A percentile compares a stretch with the other conserved stretches of the same genome.
These are phyloP conservation scores for Cremastobaeus sp. DNA, from an alignment of 2,888 invertebrate species.

Conservation along the genomic window DNA sequence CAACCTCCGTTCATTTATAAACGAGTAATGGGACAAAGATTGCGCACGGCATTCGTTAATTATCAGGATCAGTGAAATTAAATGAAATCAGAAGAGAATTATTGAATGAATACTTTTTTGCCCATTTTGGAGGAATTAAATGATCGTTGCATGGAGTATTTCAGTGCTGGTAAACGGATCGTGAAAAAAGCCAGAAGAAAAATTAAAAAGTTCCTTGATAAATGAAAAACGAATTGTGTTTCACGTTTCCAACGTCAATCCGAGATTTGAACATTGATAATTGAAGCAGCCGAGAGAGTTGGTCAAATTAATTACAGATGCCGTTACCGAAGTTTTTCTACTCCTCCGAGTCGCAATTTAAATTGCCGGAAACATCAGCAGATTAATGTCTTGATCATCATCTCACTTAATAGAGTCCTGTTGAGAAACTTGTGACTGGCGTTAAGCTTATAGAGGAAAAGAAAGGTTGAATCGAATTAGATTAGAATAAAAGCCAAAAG, in stretches of 20 bases:
- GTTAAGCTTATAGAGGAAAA: constrained; percentile 4
- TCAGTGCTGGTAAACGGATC: too few species aligned
- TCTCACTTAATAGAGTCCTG: constrained; percentile 40
- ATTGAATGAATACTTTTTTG: too few species aligned
- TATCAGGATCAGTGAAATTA: constrained; percentile 4
- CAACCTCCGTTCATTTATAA: constrained; percentile 3
- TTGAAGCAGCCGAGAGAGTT: too few species aligned
- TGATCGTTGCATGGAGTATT: too few species aligned
- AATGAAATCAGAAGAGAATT: constrained; percentile 7
- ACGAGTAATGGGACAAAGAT: constrained; percentile 2
- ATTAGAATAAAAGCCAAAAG: constrained; percentile 46
- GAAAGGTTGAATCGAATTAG: constrained; percentile 30
- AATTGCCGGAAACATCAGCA: constrained; percentile 22
- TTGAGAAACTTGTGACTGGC: constrained; percentile 30
- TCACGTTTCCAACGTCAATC: too few species aligned
- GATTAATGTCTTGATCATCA: constrained; percentile 49
- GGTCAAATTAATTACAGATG: constrained; percentile 21
- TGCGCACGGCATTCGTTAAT: not conserved
- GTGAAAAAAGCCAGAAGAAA: too few species aligned
- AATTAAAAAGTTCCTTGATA: too few species aligned
- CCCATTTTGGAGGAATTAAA: too few species aligned
- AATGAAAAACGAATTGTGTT: too few species aligned
- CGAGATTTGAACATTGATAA: too few species aligned
- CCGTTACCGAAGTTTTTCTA: too few species aligned
- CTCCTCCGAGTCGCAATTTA: not conserved